Base-by-base conservation (phyloP, 2,888 invertebrate species). In the Cataglyphis cursor region DNA sequence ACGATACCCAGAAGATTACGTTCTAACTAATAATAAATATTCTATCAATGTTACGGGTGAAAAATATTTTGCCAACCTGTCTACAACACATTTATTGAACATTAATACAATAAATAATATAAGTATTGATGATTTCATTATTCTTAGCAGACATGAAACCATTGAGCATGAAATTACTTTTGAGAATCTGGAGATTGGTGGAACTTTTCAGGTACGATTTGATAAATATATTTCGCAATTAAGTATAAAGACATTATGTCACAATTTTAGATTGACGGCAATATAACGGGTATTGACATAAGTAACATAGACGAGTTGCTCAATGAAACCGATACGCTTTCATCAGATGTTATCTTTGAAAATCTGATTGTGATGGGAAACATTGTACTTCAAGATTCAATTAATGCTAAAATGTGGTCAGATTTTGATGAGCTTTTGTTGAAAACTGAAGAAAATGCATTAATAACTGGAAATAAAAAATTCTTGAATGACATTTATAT, bases 1-100 rank as follows among this genome's bases (percentile, higher is more conserved):
- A 0, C 89, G 91, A 70, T 97, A 96, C 91, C 96, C 96, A 0
- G 93, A 95, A 12, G 96, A 96, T 48, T 96, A 95, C 85, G 90
- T 96, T 5, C 92, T 95, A 84, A 92, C 92, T 2, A 94, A 95
- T 87, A 93, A 93, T 15, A 90, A 90, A 9, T 66, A 88, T 15
- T 88, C 91, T 5, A 93, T 94, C 28, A 90, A 93, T 3, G 94
- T 96, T n/a, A 92, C 88, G 62, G 96, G 95, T 0, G 89, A 91
- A 38, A 96, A 96, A 91, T 91, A 87, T 48, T 96, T 96, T 81
- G 93, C 94, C 6, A 93, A 91, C 0, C 83, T 96, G 3, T 93
- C 92, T 64, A 93, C 95, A 0, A 73, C 85, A 0, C 92, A 93
- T 76, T 86, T 96, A 3, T 94, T 94, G 31, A 94, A 93, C 0